Evolutionary conservation across 2,797 vertebrate species (phyloP).

Genomic region (Caiman crocodilus): DNA sequence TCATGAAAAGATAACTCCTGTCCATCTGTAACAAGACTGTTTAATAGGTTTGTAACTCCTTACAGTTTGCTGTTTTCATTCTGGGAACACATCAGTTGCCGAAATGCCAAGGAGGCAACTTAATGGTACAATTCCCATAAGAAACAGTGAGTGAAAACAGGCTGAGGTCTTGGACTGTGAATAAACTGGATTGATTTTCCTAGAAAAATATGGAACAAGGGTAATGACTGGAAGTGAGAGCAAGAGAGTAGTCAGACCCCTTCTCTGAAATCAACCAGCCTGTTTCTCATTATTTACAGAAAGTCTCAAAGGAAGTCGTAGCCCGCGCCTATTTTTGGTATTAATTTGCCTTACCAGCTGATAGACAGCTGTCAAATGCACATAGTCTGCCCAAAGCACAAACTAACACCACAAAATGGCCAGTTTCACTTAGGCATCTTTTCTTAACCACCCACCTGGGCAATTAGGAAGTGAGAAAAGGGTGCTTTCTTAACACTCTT

Average conservation of each 20-base stretch:
- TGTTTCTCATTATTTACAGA: conserved; percentile 54
- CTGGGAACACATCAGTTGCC: conserved; percentile 12
- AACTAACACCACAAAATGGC: background rate
- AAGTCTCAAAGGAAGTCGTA: conserved; percentile 34
- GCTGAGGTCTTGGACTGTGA: conserved; percentile 26
- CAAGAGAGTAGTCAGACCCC: background rate
- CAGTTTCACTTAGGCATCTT: background rate
- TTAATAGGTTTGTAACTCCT: conserved; percentile 52
- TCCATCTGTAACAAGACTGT: background rate
- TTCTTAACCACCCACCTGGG: background rate
- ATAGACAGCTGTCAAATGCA: background rate
- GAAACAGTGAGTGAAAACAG: conserved; percentile 37
- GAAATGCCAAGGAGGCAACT: conserved; percentile 30
- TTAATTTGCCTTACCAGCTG: conserved; percentile 22
- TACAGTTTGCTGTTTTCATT: conserved; percentile 45
- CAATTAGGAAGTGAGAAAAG: background rate
- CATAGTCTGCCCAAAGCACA: background rate
- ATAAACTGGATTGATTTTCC: background rate
- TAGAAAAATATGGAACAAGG: background rate
- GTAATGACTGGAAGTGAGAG: background rate
- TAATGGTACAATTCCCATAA: conserved; percentile 55
- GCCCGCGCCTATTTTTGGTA: conserved; percentile 61
- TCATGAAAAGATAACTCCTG: conserved; percentile 7
- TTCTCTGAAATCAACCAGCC: conserved; percentile 30
- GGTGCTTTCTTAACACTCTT: background rate